Evolutionary conservation across 2,797 vertebrate species (phyloP), one percentile per base, ranked within the genome.

Genomic region (Sebastes reedi): DNA sequence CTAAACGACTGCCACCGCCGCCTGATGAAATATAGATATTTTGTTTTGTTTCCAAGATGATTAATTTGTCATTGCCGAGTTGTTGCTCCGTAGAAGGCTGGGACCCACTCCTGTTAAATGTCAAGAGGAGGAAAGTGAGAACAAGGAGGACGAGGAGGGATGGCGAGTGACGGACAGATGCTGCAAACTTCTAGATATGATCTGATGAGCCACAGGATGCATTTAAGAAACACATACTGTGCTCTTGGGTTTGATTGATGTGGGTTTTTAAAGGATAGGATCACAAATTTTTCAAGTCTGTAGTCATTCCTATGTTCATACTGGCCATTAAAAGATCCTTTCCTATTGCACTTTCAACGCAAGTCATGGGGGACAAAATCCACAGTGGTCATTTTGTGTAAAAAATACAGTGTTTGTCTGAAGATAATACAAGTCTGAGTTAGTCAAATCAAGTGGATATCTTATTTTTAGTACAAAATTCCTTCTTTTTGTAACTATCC

Each of bases 21-120:
- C 59, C 55, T 20, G 36, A 86, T 93, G 69, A 93, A 93, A 94
- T 89, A 89, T 88, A 79, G 77, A 90, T 87, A 59, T 77, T 88
- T 90, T 88, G 79, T 88, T 90, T 89, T 88, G 80, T 89, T 91
- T 89, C 59, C 39, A 8, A 58, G 77, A 16, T 16, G 79, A 89
- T 88, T 91, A 71, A 85, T 90, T 91, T 87, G 82, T 86, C 81
- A 83, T 89, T 74, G 68, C 46, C 18, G 24, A 60, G 62, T 75
- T 67, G 81, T 54, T 75, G 72, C 58, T 50, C 59, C 14, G 8
- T 59, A 9, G 3, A 62, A 54, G 39, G 70, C 52, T 22, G 42
- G 60, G 54, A 85, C 84, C 11, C 12, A 5, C 50, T 68, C 3
- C 20, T 27, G 22, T 65, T 69, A 59, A 52, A 80, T 4, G 24